These are phyloP conservation scores for Leptobrachium leishanense DNA, from an alignment of 2,113 vertebrate genomes.

Conservation along the genomic window DNA sequence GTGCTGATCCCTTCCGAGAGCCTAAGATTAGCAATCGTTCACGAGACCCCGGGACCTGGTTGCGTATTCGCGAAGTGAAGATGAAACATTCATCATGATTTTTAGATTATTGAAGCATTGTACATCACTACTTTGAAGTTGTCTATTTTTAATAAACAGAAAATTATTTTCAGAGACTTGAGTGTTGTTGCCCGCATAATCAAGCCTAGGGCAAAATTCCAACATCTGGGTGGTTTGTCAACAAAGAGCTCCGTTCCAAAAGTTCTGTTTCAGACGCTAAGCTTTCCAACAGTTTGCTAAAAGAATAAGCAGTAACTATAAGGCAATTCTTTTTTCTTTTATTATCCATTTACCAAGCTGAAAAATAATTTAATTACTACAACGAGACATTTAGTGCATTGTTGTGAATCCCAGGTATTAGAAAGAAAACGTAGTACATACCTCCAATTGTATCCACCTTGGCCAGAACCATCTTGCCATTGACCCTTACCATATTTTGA, in stretches of 20 bases:
- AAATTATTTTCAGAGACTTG: conserved; percentile 6
- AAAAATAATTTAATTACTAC: too few relatives aligned
- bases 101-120: conserved; percentile 25
- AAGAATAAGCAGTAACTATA: background rate
- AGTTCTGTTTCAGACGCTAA: background rate
- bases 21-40: conserved; percentile 15
- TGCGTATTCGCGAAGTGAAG: conserved; percentile 13
- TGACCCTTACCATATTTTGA: too few relatives aligned
- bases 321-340: too few relatives aligned
- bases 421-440: too few relatives aligned
- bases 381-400: background rate
- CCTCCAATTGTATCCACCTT: too few relatives aligned
- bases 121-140: conserved; percentile 14
- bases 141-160: conserved; percentile 23
- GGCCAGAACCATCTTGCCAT: too few relatives aligned
- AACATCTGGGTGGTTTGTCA: conserved; percentile 43
- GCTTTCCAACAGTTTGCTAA: background rate
- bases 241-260: background rate
- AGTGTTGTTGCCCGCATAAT: conserved; percentile 10
- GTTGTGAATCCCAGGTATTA: too few relatives aligned
- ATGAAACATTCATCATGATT: conserved; percentile 21
- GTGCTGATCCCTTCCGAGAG: background rate
- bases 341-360: too few relatives aligned
- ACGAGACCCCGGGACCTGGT: background rate
- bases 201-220: conserved; percentile 5